Evolutionary conservation across 2,113 vertebrate genomes (phyloP).

Genomic region (Silurus meridionalis): DNA sequence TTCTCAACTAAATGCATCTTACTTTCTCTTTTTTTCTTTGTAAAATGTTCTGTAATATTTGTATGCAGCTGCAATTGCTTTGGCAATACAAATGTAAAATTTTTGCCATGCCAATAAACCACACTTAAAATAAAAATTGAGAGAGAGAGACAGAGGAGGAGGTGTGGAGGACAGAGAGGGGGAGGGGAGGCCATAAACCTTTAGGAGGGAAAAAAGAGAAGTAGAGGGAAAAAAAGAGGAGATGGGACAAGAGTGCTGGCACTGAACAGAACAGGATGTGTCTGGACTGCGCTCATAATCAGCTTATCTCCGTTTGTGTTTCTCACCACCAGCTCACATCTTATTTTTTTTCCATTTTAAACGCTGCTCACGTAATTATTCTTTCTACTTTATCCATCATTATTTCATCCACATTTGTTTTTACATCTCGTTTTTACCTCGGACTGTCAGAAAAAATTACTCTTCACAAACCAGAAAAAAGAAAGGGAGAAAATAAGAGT

Average conservation of each 20-base stretch:
- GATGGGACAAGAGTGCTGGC: constrained; percentile 41
- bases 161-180: constrained; percentile 16
- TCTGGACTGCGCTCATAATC: constrained; percentile 67
- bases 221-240: constrained; percentile 47
- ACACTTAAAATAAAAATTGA: background rate
- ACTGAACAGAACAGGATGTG: constrained; percentile 59
- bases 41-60: too few species aligned
- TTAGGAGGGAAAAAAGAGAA: constrained; percentile 23
- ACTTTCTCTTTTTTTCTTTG: too few species aligned
- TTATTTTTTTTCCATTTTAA: constrained; percentile 11
- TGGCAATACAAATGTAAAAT: too few species aligned
- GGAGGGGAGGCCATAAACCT: background rate
- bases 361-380: constrained; percentile 22
- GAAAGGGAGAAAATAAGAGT: background rate
- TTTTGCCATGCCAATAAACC: too few species aligned
- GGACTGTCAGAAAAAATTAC: constrained; percentile 24
- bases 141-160: background rate
- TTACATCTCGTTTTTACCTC: constrained; percentile 5
- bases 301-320: constrained; percentile 65
- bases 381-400: background rate
- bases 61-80: too few species aligned
- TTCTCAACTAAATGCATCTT: too few species aligned
- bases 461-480: background rate
- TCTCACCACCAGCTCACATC: constrained; percentile 16
- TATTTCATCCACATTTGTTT: constrained; percentile 5